Base-by-base conservation (phyloP, 1,140 invertebrate species). In the Samia ricini region DNA sequence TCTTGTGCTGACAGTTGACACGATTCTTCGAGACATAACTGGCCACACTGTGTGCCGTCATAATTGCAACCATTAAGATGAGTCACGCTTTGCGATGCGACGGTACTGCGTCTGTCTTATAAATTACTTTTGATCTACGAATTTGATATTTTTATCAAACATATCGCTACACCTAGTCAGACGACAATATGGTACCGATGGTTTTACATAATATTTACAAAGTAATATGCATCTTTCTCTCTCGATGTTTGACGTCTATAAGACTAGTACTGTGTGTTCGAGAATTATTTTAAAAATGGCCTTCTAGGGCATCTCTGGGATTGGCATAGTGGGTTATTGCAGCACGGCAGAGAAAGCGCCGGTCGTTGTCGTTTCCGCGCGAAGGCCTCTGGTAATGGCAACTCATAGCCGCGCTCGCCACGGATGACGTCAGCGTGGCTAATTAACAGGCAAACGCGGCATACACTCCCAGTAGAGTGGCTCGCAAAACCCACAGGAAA, bases 41-140 rank as follows among this genome's bases (percentile, higher is more conserved):
- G 69, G 70, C 69, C 69, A 71, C 65, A 64, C 69, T 70, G 71
- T 64, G 76, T 64, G 63, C 75, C 70, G 70, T 73, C 74, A 77
- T 87, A 87, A 89, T 88, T 88, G 78, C 83, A 68, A 70, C 80
- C 66, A 86, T 89, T 88, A 87, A 85, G 78, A 86, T 89, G 87
- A 89, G 80, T 89, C 87, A 88, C 79, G 84, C 84, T 88, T 78
- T 79, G 68, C 83, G 84, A 83, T 74, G 76, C 78, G 79, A 62
- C 78, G 56, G 69, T 72, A 69, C 71, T 69, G 74, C 74, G 82
- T 68, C 81, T 78, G 70, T 64, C 72, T 83, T 83, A 87, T 87
- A 81, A 83, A 81, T 83, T 60, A 72, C n/a, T n/a, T n/a, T n/a
- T 76, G 68, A 85, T 87, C 77, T 66, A 64, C 71, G 62, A 57